Evolutionary conservation across 1,140 invertebrate genomes (phyloP), one percentile per base, ranked within the genome.

Genomic region (Meteorus sp.): DNA sequence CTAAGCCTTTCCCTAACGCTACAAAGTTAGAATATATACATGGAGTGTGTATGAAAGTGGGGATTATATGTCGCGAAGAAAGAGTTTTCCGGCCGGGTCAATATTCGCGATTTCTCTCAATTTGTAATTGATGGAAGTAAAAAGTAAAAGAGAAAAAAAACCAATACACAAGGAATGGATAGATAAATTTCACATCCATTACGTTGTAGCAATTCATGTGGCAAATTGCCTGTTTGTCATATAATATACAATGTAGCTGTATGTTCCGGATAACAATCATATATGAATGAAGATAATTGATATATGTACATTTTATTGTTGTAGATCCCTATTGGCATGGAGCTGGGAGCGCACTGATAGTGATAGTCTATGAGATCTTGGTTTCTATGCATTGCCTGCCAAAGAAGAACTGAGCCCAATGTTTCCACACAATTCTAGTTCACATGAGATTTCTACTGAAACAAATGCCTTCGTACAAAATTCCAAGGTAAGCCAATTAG

Each of bases 351-450:
- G 71, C 75, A 78, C 74, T 79, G 76, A 78, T 78, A 80, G 75
- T 76, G 75, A 76, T 79, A 78, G 67, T 77, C 73, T 69, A 76
- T 69, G 74, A 83, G 81, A 82, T 81, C 79, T 82, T 80, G 81
- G 79, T 82, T 82, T 82, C 78, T 81, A 82, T 80, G 79, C 79
- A 82, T 84, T 82, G 80, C 81, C 82, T 82, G 82, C 81, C 82
- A 83, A 84, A 84, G 81, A 83, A 81, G 78, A 81, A 82, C 81
- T 82, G 81, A 83, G 78, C 80, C 80, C 79, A 81, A 83, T 83
- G 82, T 83, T 83, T 83, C 81, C 80, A 82, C 77, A 82, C 81
- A 80, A 83, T 81, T 83, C 81, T 83, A 83, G 81, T 83, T 83
- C 81, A 83, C 77, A 82, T 81, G 81, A 82, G 77, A 82, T 83